Percentiles rank a stretch among this genome's conserved stretches.
These are phyloP conservation scores for Tilapia sparmanii DNA, from an alignment of 2,113 vertebrate species.

Conservation along the genomic window DNA sequence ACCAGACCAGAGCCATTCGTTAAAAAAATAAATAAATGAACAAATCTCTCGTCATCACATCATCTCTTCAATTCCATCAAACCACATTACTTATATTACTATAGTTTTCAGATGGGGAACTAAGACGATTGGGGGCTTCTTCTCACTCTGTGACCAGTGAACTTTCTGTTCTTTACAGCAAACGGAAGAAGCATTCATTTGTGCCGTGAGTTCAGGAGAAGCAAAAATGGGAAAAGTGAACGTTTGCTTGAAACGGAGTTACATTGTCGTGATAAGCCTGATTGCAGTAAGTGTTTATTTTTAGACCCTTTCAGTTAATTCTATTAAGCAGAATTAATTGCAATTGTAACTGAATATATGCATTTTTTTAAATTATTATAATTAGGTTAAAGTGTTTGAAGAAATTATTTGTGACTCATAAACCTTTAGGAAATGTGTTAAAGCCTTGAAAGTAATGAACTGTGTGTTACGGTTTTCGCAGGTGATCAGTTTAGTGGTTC, in stretches of 20 bases:
- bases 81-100: neutral
- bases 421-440: too few relatives aligned
- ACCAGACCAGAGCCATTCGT: fast-evolving
- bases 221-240: slow-evolving; percentile 25
- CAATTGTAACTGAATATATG: too few relatives aligned
- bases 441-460: too few relatives aligned
- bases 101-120: neutral
- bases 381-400: too few relatives aligned
- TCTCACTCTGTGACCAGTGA: neutral
- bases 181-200: neutral
- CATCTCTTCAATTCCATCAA: neutral
- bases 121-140: neutral
- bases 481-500: too few relatives aligned
- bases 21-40: neutral
- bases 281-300: neutral
- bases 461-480: fast-evolving
- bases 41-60: neutral
- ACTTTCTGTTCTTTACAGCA: neutral
- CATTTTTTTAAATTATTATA: fast-evolving
- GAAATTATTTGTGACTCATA: too few relatives aligned
- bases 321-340: too few relatives aligned
- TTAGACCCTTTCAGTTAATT: too few relatives aligned
- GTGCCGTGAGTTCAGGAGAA: neutral
- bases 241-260: fast-evolving
- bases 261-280: neutral